phyloP scores from a whole-genome alignment of 1,140 invertebrate species.

The Manduca sexta region DNA sequence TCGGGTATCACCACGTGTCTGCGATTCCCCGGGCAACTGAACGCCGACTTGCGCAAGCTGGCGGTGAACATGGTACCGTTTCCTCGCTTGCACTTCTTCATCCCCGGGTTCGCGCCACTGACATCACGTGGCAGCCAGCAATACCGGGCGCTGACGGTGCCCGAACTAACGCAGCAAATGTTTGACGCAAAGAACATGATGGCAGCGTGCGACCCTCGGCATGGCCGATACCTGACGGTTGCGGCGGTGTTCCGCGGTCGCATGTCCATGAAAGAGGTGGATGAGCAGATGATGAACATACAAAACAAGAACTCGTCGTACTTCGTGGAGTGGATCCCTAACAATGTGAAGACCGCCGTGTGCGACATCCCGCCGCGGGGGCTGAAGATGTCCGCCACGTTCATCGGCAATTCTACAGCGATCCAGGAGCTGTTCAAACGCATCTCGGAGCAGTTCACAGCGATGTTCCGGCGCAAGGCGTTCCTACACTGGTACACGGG shows the following conservation, averaged over 20 bases:
- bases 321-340: slow-evolving; percentile 91
- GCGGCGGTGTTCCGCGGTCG: slow-evolving; percentile 93
- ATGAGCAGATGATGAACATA: slow-evolving; percentile 89
- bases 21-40: slow-evolving; percentile 86
- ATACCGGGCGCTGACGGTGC: slow-evolving; percentile 83
- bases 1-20: too few relatives aligned
- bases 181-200: too few relatives aligned
- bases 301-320: slow-evolving; percentile 89
- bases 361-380: slow-evolving; percentile 83
- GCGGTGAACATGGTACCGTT: too few relatives aligned
- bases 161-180: too few relatives aligned
- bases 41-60: slow-evolving; percentile 89
- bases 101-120: slow-evolving; percentile 95
- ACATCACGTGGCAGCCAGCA: too few relatives aligned
- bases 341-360: slow-evolving; percentile 83
- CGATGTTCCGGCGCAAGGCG: slow-evolving; percentile 86
- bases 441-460: too few relatives aligned
- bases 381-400: slow-evolving; percentile 82
- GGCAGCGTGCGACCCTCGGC: too few relatives aligned
- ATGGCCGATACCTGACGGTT: too few relatives aligned
- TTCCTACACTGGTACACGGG: slow-evolving; percentile 91
- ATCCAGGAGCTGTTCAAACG: too few relatives aligned
- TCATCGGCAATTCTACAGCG: slow-evolving; percentile 82
- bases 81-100: slow-evolving; percentile 95
- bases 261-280: slow-evolving; percentile 94